Evolutionary conservation across 2,797 vertebrate species (phyloP), one percentile per base, ranked within the genome.

Genomic region (Gallinago solitaria): DNA sequence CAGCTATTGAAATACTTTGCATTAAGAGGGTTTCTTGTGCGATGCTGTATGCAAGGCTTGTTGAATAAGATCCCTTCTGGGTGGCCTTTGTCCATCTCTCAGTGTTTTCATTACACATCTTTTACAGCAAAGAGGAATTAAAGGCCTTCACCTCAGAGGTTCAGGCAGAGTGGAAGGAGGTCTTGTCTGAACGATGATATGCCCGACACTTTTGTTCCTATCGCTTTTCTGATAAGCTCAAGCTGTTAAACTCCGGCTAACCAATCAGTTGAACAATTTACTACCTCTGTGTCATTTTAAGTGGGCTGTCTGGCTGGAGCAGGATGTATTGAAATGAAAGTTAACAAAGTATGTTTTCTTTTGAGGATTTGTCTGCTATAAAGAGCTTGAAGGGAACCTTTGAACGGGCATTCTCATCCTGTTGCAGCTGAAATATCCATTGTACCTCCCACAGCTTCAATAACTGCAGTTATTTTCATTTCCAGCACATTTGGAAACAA

Each of bases 401-500:
- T 97, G 90, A 95, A 87, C 3, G 1, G 37, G n/a, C 47, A 30
- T 93, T 74, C 48, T 87, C 53, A 79, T 82, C 56, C 50, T 0
- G 5, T 57, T 89, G 64, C 60, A 91, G 79, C 56, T 87, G 88
- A 96, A 97, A 90, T 93, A 87, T 83, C 82, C 67, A 67, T 79
- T 75, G 43, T 64, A 37, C 71, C 82, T 96, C 91, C 89, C 73
- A 54, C 75, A 90, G 84, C 56, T 78, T 78, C 74, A 96, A 89
- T 78, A 86, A 90, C 50, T 69, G 63, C 41, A 81, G 68, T 77
- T 96, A 82, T 95, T 97, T 96, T 90, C 77, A 80, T 80, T 81
- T 79, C 90, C 77, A 94, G 85, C 33, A 53, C 92, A 86, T 97
- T 97, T 93, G 88, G 94, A 96, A 96, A 96, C 85, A 97, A 97